Evolutionary conservation across 2,888 invertebrate genomes (phyloP).

Genomic region (Diplazon laetatorius): DNA sequence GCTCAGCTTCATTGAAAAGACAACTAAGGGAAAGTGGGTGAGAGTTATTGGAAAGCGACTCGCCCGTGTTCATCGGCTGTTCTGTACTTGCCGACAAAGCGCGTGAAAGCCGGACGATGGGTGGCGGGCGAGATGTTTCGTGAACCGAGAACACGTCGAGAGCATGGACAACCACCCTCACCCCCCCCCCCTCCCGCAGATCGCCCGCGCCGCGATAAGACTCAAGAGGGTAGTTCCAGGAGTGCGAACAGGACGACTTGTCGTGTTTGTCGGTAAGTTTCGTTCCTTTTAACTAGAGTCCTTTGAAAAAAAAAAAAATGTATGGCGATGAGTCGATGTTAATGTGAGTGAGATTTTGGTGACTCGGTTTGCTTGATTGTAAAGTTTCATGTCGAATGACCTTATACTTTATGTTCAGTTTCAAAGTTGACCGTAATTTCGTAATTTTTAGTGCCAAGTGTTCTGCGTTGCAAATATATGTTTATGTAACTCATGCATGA

Average conservation of each 20-base stretch:
- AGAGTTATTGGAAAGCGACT: conserved; percentile 48
- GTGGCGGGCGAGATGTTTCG: conserved; percentile 38
- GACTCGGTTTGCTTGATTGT: no score
- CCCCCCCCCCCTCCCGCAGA: no score
- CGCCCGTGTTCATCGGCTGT: conserved; percentile 37
- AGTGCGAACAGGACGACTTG: conserved; percentile 47
- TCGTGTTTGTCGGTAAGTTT: conserved; percentile 23
- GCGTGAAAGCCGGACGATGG: conserved; percentile 33
- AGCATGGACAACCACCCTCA: no score
- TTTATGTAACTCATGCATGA: no score
- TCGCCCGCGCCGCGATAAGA: conserved; percentile 42
- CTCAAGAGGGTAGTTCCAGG: conserved; percentile 21
- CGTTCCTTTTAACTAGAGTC: conserved; percentile 23
- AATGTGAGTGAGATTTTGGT: neutral
- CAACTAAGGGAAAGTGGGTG: neutral
- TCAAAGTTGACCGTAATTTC: no score
- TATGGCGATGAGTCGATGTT: conserved; percentile 18
- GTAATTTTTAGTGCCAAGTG: no score
- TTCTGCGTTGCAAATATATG: no score
- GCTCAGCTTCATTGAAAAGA: conserved; percentile 23
- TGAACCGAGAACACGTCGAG: conserved; percentile 27
- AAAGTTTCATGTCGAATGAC: no score
- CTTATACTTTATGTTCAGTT: no score
- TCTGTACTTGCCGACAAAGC: conserved; percentile 67
- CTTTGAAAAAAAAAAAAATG: conserved; percentile 16